Conservation (phyloP, 2,797 vertebrate genomes). For the Apogon talboti region DNA sequence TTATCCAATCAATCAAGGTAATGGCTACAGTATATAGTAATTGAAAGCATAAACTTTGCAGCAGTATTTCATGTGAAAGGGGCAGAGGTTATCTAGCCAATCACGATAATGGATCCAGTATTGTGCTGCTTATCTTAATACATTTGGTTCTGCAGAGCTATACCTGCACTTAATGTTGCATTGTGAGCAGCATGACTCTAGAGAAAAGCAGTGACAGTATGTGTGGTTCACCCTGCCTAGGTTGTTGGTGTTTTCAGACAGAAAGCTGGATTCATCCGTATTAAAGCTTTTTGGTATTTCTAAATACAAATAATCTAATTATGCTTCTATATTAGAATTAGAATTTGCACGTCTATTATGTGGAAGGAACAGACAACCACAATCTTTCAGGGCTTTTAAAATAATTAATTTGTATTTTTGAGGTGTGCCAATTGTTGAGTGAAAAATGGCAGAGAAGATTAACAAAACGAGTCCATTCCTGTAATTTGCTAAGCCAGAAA, state of each 20-base stretch:
- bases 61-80: slow-evolving; percentile 19
- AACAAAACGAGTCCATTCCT: slow-evolving; percentile 42
- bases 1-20: slow-evolving; percentile 27
- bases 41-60: slow-evolving; percentile 21
- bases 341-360: slow-evolving; percentile 3
- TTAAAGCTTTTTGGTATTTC: slow-evolving; percentile 20
- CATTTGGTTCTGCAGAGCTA: slow-evolving; percentile 1
- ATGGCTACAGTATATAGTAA: slow-evolving; percentile 19
- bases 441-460: slow-evolving; percentile 56
- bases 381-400: slow-evolving; percentile 47
- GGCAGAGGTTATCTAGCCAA: slow-evolving; percentile 7
- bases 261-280: slow-evolving; percentile 17
- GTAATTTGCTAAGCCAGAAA: slow-evolving; percentile 39
- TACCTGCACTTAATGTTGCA: slow-evolving; percentile 1
- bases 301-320: slow-evolving; percentile 27
- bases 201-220: not conserved
- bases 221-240: not conserved
- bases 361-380: not conserved
- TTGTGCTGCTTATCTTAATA: slow-evolving; percentile 9
- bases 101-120: slow-evolving; percentile 26
- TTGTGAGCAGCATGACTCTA: not conserved
- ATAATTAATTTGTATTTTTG: slow-evolving; percentile 59
- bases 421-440: slow-evolving; percentile 44
- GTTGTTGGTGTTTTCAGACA: slow-evolving; percentile 3
- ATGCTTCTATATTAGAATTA: not conserved